Percentiles rank a stretch among this genome's conserved stretches.
Evolutionary conservation across 2,113 vertebrate species (phyloP).

Genomic region (Psophia crepitans): DNA sequence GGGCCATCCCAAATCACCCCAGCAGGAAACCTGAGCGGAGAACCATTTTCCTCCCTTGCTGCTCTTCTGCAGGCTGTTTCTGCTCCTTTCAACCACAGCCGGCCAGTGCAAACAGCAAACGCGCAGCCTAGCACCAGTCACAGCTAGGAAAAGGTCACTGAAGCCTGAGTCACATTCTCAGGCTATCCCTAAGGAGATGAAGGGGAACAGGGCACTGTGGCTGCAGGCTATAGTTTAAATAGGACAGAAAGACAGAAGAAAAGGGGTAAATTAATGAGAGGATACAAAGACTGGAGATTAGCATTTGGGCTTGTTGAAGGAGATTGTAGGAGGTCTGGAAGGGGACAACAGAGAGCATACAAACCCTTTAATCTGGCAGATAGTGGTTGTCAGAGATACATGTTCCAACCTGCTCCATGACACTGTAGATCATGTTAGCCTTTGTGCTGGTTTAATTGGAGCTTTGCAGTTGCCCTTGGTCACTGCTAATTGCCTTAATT

Average conservation of each 20-base stretch:
- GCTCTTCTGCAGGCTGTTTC: not conserved
- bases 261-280: slow-evolving; percentile 23
- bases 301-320: not conserved
- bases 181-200: not conserved
- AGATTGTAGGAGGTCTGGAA: not conserved
- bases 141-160: not conserved
- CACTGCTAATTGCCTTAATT: slow-evolving; percentile 67
- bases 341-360: not conserved
- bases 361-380: slow-evolving; percentile 56
- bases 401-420: slow-evolving; percentile 38
- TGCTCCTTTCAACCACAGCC: not conserved
- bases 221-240: not conserved
- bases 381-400: not conserved
- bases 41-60: not conserved
- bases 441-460: slow-evolving; percentile 61
- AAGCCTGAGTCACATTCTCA: not conserved
- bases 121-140: not conserved
- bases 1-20: not conserved
- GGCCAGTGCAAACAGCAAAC: not conserved
- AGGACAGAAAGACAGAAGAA: not conserved
- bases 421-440: slow-evolving; percentile 23
- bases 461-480: slow-evolving; percentile 58
- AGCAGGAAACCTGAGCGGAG: not conserved
- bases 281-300: not conserved
- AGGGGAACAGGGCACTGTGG: not conserved